Base-by-base conservation (phyloP, 2,888 invertebrate genomes). In the Drosophila anomalata region DNA sequence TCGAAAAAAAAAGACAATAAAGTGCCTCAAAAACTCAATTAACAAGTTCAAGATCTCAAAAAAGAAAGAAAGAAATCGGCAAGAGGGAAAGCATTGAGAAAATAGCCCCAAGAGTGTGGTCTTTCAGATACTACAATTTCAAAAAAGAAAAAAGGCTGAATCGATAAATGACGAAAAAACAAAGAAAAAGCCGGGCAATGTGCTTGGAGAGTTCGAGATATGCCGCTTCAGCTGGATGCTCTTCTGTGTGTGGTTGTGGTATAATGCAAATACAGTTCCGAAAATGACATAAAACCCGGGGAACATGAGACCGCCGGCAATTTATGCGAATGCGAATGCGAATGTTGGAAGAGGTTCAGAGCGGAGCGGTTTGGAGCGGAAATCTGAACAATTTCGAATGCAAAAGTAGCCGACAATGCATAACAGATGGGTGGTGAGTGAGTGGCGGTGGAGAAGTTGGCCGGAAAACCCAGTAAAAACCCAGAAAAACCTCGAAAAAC, bases 371-470 rank as follows among this genome's bases (percentile, higher is more conserved):
- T 22, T 14, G 33, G 56, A 56, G 57, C 65, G 70, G 58, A 82
- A 79, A 61, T 74, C 68, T 57, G 59, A 68, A 51, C 61, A 61
- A 76, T 76, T 79, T 51, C 59, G 79, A 82, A 82, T 79, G 82
- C 73, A 74, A 67, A 76, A 70, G 65, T 24, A 54, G 58, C 47
- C 65, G 60, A 77, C 62, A 68, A 61, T 69, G 86, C 83, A 85
- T 81, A 56, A 61, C 48, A 62, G 78, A 81, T 81, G 63, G 31
- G 53, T 9, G 48, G 2, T 17, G 17, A 9, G 20, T 20, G 53
- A 39, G 22, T 22, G 22, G 22, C 4, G 17, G 3, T 29, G 17
- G 3, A 42, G 44, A 44, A 46, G 51, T 46, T 46, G 63, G 44
- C 44, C 65, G 5, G 4, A 63, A 52, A 63, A 17, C 31, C 61